phyloP scores from a whole-genome alignment of 2,888 invertebrate genomes.

The Aspidiotus rigidus region DNA sequence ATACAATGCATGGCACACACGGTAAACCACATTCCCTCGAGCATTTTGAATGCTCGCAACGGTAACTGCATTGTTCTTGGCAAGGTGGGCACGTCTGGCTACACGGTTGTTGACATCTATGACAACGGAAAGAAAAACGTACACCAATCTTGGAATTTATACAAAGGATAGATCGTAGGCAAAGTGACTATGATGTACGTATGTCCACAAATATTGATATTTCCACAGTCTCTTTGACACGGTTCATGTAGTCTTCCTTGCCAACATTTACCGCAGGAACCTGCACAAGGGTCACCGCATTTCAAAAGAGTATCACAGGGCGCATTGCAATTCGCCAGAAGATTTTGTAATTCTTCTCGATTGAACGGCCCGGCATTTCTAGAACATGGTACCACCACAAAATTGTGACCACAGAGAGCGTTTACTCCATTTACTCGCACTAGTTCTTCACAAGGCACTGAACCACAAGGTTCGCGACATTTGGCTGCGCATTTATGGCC shows the following conservation, averaged over 20 bases:
- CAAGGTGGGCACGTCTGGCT: not conserved
- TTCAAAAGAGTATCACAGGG: slow-evolving; percentile 46
- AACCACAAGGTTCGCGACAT: no score
- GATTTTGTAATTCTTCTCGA: no score
- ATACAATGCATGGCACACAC: not conserved
- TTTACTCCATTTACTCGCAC: no score
- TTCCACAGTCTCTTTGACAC: slow-evolving; percentile 51
- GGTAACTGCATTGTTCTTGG: not conserved
- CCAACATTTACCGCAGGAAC: slow-evolving; percentile 50
- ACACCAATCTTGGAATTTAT: no score
- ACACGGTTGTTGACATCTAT: not conserved
- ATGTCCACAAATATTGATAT: slow-evolving; percentile 54
- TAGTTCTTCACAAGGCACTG: no score
- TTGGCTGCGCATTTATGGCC: no score
- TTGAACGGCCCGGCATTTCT: no score
- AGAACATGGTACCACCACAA: no score
- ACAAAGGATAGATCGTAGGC: no score
- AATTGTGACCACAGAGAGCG: no score
- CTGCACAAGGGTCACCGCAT: slow-evolving; percentile 50
- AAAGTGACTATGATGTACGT: slow-evolving; percentile 42
- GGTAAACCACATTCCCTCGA: not conserved
- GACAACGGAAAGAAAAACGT: not conserved
- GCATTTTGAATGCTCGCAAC: not conserved
- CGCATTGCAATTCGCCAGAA: slow-evolving; percentile 41
- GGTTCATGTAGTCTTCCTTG: slow-evolving; percentile 53